Evolutionary conservation across 2,888 invertebrate species (phyloP).

Genomic region (Philereme transversata): DNA sequence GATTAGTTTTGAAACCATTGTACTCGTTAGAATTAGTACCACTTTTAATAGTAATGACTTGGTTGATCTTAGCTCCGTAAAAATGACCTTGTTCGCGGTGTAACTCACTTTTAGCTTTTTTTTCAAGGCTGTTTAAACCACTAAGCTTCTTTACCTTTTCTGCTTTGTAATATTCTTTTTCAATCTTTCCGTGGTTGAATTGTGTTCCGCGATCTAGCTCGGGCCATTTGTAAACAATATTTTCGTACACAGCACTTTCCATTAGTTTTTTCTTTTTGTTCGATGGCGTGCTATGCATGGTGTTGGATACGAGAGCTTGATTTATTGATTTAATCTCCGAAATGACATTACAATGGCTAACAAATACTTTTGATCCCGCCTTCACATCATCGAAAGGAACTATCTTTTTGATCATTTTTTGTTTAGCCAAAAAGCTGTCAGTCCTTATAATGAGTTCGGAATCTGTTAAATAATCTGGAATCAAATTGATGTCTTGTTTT

Average conservation of each 20-base stretch:
- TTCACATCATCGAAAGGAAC: slow-evolving; percentile 11
- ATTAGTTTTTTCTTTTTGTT: slow-evolving; percentile 17
- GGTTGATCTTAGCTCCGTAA: slow-evolving; percentile 17
- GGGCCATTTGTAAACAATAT: slow-evolving; percentile 26
- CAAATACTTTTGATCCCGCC: slow-evolving; percentile 23
- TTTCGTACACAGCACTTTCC: slow-evolving; percentile 24
- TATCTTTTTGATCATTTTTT: slow-evolving; percentile 26
- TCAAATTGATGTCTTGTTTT: slow-evolving; percentile 11
- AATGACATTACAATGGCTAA: slow-evolving; percentile 24
- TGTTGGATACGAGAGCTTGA: slow-evolving; percentile 13
- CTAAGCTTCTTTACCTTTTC: slow-evolving; percentile 9
- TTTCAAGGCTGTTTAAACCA: slow-evolving; percentile 16
- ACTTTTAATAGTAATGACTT: slow-evolving; percentile 14
- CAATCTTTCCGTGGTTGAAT: slow-evolving; percentile 4
- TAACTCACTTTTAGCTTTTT: slow-evolving; percentile 12
- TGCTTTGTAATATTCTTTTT: slow-evolving; percentile 17
- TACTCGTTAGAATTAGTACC: slow-evolving; percentile 4
- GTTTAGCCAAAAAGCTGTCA: slow-evolving; percentile 38
- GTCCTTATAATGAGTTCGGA: slow-evolving; percentile 37
- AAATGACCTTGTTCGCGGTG: slow-evolving; percentile 15
- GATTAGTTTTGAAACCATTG: slow-evolving; percentile 4
- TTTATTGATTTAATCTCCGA: slow-evolving; percentile 30
- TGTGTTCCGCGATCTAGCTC: slow-evolving; percentile 21
- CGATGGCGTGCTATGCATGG: slow-evolving; percentile 2
- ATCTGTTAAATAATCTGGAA: slow-evolving; percentile 22